These are phyloP conservation scores for Heterodera carotae DNA, from an alignment of 1,140 invertebrate genomes.

Conservation along the genomic window DNA sequence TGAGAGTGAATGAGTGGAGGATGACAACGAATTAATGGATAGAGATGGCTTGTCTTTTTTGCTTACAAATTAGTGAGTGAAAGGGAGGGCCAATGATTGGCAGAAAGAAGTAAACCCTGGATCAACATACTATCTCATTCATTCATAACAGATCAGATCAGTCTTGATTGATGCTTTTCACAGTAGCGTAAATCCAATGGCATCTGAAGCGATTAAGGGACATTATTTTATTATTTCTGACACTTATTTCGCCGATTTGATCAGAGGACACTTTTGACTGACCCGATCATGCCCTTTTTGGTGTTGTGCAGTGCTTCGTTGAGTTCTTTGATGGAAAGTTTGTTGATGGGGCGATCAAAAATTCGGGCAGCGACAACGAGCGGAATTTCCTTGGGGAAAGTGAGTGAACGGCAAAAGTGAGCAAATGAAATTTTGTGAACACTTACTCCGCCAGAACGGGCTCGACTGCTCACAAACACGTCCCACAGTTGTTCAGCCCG, in stretches of 20 bases:
- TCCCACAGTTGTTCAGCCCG: conserved; percentile 64
- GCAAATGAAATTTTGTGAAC: neutral
- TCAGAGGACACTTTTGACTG: neutral
- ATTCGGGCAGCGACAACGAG: conserved; percentile 51
- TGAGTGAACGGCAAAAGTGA: neutral
- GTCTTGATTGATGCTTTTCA: conserved; percentile 33
- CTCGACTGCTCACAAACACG: conserved; percentile 62
- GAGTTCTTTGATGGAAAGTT: conserved; percentile 44
- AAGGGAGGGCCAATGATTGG: too few species aligned
- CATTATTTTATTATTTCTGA: neutral
- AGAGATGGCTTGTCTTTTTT: too few species aligned
- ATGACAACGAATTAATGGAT: too few species aligned
- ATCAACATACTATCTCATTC: too few species aligned
- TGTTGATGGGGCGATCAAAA: conserved; percentile 54
- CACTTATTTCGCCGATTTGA: neutral
- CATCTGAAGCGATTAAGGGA: conserved; percentile 20
- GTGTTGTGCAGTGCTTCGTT: conserved; percentile 50
- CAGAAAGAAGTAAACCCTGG: too few species aligned
- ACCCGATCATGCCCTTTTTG: conserved; percentile 54
- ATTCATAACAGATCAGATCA: neutral
- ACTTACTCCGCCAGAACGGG: conserved; percentile 63
- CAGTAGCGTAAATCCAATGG: conserved; percentile 47
- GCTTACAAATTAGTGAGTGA: too few species aligned
- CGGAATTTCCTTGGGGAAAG: conserved; percentile 43
- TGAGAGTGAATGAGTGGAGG: too few species aligned